Percentiles rank a stretch among this genome's conserved stretches.
Evolutionary conservation across 2,113 vertebrate species (phyloP).

Genomic region (Oncorhynchus kisutch): DNA sequence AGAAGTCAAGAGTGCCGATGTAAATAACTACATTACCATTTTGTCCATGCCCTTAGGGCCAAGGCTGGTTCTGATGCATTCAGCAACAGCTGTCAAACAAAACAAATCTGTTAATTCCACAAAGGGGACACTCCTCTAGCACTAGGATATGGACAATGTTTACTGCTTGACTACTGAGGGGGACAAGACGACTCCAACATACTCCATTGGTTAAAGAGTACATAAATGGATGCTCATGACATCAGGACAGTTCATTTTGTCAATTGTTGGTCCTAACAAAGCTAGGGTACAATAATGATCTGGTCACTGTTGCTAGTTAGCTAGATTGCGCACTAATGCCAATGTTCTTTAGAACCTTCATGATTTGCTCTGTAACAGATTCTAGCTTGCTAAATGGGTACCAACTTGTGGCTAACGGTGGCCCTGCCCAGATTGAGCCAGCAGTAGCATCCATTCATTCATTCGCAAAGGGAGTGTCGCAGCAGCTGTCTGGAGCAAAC

Average conservation of each 20-base stretch:
- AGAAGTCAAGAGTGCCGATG: too few species aligned
- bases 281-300: too few species aligned
- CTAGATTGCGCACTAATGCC: too few species aligned
- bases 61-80: slow-evolving; percentile 95
- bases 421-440: not conserved
- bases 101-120: not conserved
- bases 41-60: slow-evolving; percentile 99
- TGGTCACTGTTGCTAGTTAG: too few species aligned
- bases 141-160: not conserved
- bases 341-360: too few species aligned
- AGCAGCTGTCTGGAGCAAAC: not conserved
- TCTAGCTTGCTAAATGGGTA: not conserved
- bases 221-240: too few species aligned
- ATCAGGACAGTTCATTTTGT: too few species aligned
- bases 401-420: not conserved
- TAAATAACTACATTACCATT: slow-evolving; percentile 78
- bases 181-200: not conserved
- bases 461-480: not conserved
- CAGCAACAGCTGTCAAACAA: slow-evolving; percentile 84
- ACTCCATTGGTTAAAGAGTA: too few species aligned
- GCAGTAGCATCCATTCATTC: not conserved
- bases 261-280: too few species aligned
- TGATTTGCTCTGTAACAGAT: not conserved
- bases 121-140: not conserved
- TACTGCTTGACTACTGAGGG: not conserved